A percentile compares a stretch with the other conserved stretches of the same genome.
Conservation (phyloP, 1,140 invertebrate species). For the Cotesia typhae region DNA sequence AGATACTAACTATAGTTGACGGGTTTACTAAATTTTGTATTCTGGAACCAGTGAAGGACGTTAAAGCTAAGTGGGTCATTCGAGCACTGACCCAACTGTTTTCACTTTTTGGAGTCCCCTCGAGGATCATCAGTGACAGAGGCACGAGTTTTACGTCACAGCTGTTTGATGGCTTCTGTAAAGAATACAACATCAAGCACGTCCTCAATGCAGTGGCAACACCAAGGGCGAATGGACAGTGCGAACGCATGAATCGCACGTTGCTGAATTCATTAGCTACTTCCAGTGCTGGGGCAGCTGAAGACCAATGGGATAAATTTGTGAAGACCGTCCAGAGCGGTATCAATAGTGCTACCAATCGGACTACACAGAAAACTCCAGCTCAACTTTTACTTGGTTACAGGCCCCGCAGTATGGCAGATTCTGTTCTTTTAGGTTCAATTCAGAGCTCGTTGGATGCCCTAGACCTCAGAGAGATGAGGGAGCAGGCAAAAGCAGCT, state of each 20-base stretch:
- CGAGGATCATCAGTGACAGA: slow-evolving; percentile 49
- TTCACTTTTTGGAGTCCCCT: slow-evolving; percentile 42
- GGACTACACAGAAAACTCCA: slow-evolving; percentile 46
- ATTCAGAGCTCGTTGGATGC: too few relatives aligned
- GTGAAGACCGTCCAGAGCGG: slow-evolving; percentile 22
- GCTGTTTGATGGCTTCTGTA: slow-evolving; percentile 42
- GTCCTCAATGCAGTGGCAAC: slow-evolving; percentile 48
- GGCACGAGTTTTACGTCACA: slow-evolving; percentile 49
- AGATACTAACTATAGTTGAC: slow-evolving; percentile 44
- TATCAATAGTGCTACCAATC: slow-evolving; percentile 47
- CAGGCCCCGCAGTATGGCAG: slow-evolving; percentile 38
- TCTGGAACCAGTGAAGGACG: slow-evolving; percentile 46
- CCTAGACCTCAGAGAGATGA: too few relatives aligned
- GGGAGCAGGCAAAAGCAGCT: too few relatives aligned
- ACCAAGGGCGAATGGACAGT: slow-evolving; percentile 47
- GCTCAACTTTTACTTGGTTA: slow-evolving; percentile 48
- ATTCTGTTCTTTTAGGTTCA: too few relatives aligned
- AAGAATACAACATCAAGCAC: slow-evolving; percentile 46
- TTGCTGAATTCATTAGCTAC: slow-evolving; percentile 8
- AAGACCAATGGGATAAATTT: slow-evolving; percentile 14
- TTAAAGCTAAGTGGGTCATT: slow-evolving; percentile 39
- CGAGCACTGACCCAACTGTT: slow-evolving; percentile 34
- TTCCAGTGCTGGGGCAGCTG: background rate
- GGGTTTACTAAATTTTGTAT: slow-evolving; percentile 51
- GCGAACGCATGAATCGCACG: slow-evolving; percentile 5